Conservation (phyloP, 2,888 invertebrate species). For the Rhagium mordax region DNA sequence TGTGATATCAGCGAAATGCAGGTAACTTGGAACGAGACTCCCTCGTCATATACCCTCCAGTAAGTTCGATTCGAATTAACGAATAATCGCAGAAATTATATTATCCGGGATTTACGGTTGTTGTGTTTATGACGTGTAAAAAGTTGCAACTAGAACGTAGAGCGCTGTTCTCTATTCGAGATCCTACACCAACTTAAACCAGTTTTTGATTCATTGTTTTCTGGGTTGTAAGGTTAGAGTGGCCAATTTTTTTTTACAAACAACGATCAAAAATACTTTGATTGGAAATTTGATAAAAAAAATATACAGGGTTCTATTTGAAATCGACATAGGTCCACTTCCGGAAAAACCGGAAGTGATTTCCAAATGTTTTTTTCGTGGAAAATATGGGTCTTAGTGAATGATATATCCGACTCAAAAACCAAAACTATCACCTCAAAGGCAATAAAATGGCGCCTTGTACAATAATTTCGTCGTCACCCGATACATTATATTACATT, state of each 20-base stretch:
- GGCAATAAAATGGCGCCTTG: no score
- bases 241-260: background rate
- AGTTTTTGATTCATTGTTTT: background rate
- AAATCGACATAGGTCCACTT: no score
- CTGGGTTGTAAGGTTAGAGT: background rate
- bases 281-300: no score
- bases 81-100: constrained; percentile 14
- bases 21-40: constrained; percentile 12
- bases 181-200: background rate
- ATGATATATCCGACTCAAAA: no score
- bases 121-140: constrained; percentile 2
- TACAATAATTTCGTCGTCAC: no score
- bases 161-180: background rate
- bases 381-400: no score
- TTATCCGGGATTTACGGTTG: constrained; percentile 3
- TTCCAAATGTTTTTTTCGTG: no score
- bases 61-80: constrained; percentile 22
- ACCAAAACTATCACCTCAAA: no score
- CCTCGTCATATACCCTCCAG: background rate
- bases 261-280: no score
- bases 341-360: no score
- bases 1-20: constrained; percentile 6
- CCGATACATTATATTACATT: no score
- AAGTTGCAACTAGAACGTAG: background rate
- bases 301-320: no score